These are phyloP conservation scores for Gouania willdenowi DNA, from an alignment of 2,797 vertebrate species.

Conservation along the genomic window DNA sequence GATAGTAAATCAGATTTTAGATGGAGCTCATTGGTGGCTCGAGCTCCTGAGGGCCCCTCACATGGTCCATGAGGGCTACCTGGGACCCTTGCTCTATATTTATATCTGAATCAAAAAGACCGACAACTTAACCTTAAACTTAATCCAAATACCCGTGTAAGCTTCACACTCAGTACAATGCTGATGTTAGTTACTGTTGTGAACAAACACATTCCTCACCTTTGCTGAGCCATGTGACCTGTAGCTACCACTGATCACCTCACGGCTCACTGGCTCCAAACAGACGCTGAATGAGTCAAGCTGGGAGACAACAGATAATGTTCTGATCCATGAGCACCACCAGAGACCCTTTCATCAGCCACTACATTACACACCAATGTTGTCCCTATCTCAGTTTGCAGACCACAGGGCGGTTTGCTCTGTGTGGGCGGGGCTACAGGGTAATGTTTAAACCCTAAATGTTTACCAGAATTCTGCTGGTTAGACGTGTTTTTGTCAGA, in stretches of 20 bases:
- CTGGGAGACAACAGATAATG: slow-evolving; percentile 10
- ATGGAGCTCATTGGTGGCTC: too few species aligned
- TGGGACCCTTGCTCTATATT: too few species aligned
- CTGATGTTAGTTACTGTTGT: slow-evolving; percentile 4
- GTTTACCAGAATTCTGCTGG: slow-evolving; percentile 18
- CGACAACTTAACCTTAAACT: too few species aligned
- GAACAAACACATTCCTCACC: slow-evolving; percentile 41
- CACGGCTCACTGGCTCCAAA: slow-evolving; percentile 31
- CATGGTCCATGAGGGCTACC: too few species aligned
- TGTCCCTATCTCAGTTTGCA: too few species aligned
- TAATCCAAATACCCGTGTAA: too few species aligned
- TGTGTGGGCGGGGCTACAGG: slow-evolving; percentile 29
- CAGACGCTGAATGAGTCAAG: slow-evolving; percentile 2
- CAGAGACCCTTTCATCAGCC: too few species aligned
- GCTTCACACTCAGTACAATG: not conserved
- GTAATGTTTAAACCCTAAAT: slow-evolving; percentile 69
- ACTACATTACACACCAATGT: not conserved
- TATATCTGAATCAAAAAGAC: too few species aligned
- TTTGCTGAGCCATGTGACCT: slow-evolving; percentile 49
- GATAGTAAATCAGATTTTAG: too few species aligned
- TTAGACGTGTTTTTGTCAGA: too few species aligned
- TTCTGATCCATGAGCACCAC: slow-evolving; percentile 6
- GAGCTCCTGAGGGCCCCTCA: too few species aligned
- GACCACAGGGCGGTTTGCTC: not conserved
- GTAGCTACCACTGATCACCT: slow-evolving; percentile 25